Conservation (phyloP, 2,888 invertebrate genomes). For the Diarsia dahlii region DNA sequence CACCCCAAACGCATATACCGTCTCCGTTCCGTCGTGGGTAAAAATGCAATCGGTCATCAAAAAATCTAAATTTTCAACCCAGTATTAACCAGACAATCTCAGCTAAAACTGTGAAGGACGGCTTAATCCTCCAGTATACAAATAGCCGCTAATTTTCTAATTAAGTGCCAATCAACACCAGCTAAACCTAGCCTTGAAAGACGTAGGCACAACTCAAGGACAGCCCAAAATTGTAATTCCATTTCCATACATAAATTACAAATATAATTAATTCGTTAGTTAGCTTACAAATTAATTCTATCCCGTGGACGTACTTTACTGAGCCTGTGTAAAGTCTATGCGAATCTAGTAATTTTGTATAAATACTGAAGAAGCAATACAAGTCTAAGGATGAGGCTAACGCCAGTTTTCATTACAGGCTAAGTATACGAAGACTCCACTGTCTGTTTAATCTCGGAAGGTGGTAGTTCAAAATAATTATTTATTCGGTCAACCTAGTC, state of each 20-base stretch:
- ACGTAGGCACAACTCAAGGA: neutral
- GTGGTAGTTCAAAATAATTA: too few relatives aligned
- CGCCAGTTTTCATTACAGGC: neutral
- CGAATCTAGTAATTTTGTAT: conserved; percentile 7
- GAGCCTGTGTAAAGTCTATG: neutral
- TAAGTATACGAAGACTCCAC: neutral
- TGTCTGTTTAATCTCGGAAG: too few relatives aligned
- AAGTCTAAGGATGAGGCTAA: neutral
- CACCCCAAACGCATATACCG: too few relatives aligned
- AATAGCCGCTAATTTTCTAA: conserved; percentile 17
- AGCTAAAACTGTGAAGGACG: conserved; percentile 8
- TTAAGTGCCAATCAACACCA: neutral
- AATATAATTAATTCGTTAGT: conserved; percentile 51
- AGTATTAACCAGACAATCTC: neutral
- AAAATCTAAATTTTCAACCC: neutral
- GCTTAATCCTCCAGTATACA: neutral
- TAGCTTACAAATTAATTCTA: conserved; percentile 51
- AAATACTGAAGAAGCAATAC: neutral
- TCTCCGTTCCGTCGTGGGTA: too few relatives aligned
- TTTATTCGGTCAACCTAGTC: too few relatives aligned
- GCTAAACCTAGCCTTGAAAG: neutral
- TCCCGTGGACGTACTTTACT: conserved; percentile 11
- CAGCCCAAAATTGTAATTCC: conserved; percentile 34
- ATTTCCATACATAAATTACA: conserved; percentile 57
- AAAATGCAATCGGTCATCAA: neutral